Percentiles rank a stretch among this genome's conserved stretches.
These are phyloP conservation scores for Venusia cambrica DNA, from an alignment of 2,888 invertebrate genomes.

Conservation along the genomic window DNA sequence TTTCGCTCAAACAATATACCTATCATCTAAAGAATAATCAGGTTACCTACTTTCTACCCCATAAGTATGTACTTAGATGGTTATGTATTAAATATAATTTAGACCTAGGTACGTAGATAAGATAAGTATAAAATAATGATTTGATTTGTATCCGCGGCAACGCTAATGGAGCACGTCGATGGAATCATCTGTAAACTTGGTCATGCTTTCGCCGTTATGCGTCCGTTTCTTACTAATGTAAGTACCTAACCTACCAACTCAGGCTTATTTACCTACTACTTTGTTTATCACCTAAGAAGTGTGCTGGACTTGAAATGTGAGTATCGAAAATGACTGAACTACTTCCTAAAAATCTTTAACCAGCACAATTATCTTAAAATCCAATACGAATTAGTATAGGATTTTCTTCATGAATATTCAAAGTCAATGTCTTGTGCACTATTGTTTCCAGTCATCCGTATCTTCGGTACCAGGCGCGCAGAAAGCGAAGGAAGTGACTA, in stretches of 20 bases:
- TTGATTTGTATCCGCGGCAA: slow-evolving; percentile 31
- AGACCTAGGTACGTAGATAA: no score
- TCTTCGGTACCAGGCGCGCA: slow-evolving; percentile 42
- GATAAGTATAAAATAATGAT: slow-evolving; percentile 22
- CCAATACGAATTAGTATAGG: no score
- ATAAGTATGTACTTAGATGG: slow-evolving; percentile 9
- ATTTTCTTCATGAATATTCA: slow-evolving; percentile 36
- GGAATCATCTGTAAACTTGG: slow-evolving; percentile 43
- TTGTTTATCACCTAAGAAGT: no score
- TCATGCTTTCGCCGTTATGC: slow-evolving; percentile 58
- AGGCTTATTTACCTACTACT: slow-evolving; percentile 9
- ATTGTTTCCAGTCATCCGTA: slow-evolving; percentile 58
- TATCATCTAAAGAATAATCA: no score
- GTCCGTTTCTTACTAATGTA: no score
- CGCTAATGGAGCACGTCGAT: slow-evolving; percentile 53
- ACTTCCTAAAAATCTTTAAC: no score
- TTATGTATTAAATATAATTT: slow-evolving; percentile 18
- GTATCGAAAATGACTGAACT: no score
- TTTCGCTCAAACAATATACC: no score
- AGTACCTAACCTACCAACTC: no score
- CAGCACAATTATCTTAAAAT: no score
- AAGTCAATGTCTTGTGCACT: slow-evolving; percentile 39
- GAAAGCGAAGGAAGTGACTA: slow-evolving; percentile 56
- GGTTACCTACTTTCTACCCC: slow-evolving; percentile 15
- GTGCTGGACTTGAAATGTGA: no score